These are phyloP conservation scores for Volucella inanis DNA, from an alignment of 2,888 invertebrate genomes.

Conservation along the genomic window DNA sequence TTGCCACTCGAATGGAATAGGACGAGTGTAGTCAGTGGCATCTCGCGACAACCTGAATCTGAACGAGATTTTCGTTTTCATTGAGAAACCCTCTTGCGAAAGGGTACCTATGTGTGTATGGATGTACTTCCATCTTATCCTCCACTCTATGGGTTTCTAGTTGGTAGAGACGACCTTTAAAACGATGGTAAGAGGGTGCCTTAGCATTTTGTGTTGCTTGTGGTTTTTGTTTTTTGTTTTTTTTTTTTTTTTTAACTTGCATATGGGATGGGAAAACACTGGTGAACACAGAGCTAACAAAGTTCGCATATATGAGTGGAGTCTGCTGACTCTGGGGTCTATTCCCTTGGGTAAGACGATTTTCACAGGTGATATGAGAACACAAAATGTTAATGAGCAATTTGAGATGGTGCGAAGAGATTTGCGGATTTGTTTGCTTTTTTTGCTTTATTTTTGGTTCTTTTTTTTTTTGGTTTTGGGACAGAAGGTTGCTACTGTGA, in stretches of 20 bases:
- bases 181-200: conserved; percentile 60
- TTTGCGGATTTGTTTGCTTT: conserved; percentile 76
- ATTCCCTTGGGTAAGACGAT: conserved; percentile 76
- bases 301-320: not conserved
- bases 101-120: not conserved
- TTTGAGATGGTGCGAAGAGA: conserved; percentile 84
- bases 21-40: conserved; percentile 56
- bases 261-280: conserved; percentile 62
- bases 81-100: conserved; percentile 61
- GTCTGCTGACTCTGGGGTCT: conserved; percentile 15
- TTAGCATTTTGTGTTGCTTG: conserved; percentile 5
- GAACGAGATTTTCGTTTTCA: conserved; percentile 67
- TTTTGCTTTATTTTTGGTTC: conserved; percentile 5
- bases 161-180: conserved; percentile 61
- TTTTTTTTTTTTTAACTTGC: conserved; percentile 1
- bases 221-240: too few relatives aligned
- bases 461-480: conserved; percentile 22
- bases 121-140: not conserved
- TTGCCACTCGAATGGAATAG: conserved; percentile 73
- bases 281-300: conserved; percentile 1
- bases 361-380: conserved; percentile 83
- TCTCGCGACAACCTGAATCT: conserved; percentile 49
- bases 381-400: conserved; percentile 84
- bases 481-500: conserved; percentile 44
- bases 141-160: not conserved